Percentiles rank a stretch among this genome's conserved stretches.
Evolutionary conservation across 2,888 invertebrate species (phyloP).

Genomic region (Bhutanitis thaidina): DNA sequence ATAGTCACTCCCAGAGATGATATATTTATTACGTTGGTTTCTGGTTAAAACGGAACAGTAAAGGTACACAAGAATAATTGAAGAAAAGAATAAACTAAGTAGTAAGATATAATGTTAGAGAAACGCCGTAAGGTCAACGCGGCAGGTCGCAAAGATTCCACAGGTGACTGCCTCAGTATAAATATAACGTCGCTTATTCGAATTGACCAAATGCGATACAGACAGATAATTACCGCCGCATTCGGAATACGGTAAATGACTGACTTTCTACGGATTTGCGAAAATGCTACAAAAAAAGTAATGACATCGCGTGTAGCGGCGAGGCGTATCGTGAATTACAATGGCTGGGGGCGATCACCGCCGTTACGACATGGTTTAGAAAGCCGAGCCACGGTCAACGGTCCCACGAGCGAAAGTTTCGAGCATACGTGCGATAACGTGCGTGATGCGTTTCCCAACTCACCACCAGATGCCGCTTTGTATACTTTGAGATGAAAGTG

Average conservation of each 20-base stretch:
- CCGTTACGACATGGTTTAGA: conserved; percentile 75
- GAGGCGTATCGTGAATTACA: conserved; percentile 70
- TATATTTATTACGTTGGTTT: no score
- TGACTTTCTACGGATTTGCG: conserved; percentile 67
- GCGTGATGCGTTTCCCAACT: conserved; percentile 39
- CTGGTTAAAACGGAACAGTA: no score
- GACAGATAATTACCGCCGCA: neutral
- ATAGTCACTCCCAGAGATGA: no score
- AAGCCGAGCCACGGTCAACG: conserved; percentile 76
- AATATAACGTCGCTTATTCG: neutral
- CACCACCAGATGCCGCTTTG: conserved; percentile 24
- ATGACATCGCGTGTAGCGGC: conserved; percentile 66
- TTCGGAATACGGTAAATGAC: conserved; percentile 4
- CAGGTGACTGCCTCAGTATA: neutral
- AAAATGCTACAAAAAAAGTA: conserved; percentile 55
- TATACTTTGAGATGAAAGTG: conserved; percentile 45
- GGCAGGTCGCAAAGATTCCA: no score
- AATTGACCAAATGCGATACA: neutral
- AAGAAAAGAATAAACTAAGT: no score
- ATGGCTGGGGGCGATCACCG: conserved; percentile 64
- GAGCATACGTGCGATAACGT: conserved; percentile 38
- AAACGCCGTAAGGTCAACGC: no score
- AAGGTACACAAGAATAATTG: no score
- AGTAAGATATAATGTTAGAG: no score
- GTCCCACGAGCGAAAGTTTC: conserved; percentile 72